These are phyloP conservation scores for Ondatra zibethicus DNA, from an alignment of 2,113 vertebrate genomes.

Conservation along the genomic window DNA sequence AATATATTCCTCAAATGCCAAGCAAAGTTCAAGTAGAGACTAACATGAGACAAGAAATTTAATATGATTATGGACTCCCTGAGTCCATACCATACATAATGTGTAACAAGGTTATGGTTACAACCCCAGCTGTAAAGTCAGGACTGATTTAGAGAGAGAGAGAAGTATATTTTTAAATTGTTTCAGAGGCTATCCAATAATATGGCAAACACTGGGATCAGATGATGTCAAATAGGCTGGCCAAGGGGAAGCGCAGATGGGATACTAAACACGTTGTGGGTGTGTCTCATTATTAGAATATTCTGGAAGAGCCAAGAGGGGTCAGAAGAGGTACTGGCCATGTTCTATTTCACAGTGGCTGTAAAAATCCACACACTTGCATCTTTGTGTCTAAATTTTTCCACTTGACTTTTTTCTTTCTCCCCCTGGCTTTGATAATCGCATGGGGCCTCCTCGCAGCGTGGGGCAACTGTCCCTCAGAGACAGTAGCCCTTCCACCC, in stretches of 20 bases:
- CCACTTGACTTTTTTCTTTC: not conserved
- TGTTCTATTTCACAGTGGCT: not conserved
- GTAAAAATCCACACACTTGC: not conserved
- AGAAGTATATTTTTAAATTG: slow-evolving; percentile 59
- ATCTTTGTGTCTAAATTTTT: not conserved
- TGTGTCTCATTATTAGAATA: slow-evolving; percentile 50
- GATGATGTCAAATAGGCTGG: slow-evolving; percentile 46
- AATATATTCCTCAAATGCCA: slow-evolving; percentile 45
- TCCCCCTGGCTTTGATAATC: not conserved
- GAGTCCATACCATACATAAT: too few relatives aligned
- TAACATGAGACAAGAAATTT: not conserved
- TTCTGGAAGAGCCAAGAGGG: slow-evolving; percentile 15
- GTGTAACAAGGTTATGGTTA: not conserved
- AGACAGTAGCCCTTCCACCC: not conserved
- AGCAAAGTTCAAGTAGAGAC: slow-evolving; percentile 11
- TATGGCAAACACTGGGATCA: not conserved
- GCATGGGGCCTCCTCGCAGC: not conserved
- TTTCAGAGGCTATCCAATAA: slow-evolving; percentile 58
- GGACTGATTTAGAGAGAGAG: not conserved
- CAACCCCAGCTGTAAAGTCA: slow-evolving; percentile 22
- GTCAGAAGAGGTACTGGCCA: slow-evolving; percentile 5
- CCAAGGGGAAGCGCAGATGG: not conserved
- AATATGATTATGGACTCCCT: not conserved
- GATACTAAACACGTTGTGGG: slow-evolving; percentile 54
- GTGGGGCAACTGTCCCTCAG: not conserved